These are phyloP conservation scores for Bufotes viridis DNA, from an alignment of 2,797 vertebrate species.

Conservation along the genomic window DNA sequence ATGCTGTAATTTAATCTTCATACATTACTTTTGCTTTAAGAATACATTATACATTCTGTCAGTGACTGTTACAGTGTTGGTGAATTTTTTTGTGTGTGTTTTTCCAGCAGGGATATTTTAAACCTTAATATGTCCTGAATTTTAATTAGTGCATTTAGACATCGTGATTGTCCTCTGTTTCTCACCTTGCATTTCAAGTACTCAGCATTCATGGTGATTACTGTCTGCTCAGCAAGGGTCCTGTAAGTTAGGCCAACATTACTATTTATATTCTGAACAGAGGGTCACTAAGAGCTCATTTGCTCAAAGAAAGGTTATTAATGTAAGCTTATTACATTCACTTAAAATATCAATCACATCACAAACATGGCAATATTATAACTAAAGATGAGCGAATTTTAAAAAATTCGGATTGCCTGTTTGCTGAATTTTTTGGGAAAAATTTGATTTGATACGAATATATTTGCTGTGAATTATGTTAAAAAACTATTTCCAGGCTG, in stretches of 20 bases:
- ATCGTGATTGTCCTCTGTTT: background rate
- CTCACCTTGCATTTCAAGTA: constrained; percentile 35
- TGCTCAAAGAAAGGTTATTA: constrained; percentile 25
- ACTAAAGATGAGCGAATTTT: too few relatives aligned
- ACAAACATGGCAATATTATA: background rate
- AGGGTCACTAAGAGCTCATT: constrained; percentile 8
- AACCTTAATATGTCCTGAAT: constrained; percentile 29
- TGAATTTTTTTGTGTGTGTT: background rate
- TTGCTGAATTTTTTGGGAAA: too few relatives aligned
- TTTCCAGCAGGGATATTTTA: background rate
- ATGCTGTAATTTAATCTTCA: background rate
- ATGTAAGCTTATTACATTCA: constrained; percentile 32
- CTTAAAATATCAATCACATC: constrained; percentile 20
- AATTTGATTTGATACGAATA: too few relatives aligned
- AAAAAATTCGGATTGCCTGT: too few relatives aligned
- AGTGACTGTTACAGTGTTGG: background rate
- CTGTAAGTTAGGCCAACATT: background rate
- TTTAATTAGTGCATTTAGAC: constrained; percentile 23
- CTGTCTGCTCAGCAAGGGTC: background rate
- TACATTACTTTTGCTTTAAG: background rate
- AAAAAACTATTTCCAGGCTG: too few relatives aligned
- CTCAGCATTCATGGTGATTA: constrained; percentile 28
- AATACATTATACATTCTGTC: background rate
- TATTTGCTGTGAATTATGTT: too few relatives aligned
- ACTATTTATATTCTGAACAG: constrained; percentile 22